A percentile compares a stretch with the other conserved stretches of the same genome.
Conservation (phyloP, 2,888 invertebrate species). For the Leptopilina syphax region DNA sequence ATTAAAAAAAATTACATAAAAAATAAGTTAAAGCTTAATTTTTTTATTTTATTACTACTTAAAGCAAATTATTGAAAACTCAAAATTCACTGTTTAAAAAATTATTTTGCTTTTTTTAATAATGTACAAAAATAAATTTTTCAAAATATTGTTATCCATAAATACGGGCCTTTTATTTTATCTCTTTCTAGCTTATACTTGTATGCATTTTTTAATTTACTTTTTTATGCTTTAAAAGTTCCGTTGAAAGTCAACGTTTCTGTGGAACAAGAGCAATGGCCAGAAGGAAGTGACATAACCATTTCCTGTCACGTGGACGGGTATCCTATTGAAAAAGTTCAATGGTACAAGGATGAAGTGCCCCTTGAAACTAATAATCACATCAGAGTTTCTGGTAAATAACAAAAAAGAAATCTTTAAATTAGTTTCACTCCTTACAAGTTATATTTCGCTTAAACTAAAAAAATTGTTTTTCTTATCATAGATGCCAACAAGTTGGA, state of each 20-base stretch:
- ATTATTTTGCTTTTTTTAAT: too few species aligned
- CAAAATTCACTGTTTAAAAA: too few species aligned
- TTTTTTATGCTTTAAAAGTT: slow-evolving; percentile 75
- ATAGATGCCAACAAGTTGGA: slow-evolving; percentile 84
- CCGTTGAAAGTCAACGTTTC: slow-evolving; percentile 84
- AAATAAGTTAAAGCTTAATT: too few species aligned
- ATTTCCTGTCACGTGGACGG: slow-evolving; percentile 88
- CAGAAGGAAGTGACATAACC: slow-evolving; percentile 83
- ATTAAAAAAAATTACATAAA: too few species aligned
- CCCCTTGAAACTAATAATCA: slow-evolving; percentile 80
- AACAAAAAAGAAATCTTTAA: slow-evolving; percentile 36
- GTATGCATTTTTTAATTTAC: slow-evolving; percentile 38
- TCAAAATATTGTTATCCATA: neutral
- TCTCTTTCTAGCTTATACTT: neutral
- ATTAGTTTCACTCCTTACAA: slow-evolving; percentile 1
- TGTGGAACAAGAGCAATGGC: slow-evolving; percentile 79
- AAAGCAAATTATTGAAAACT: too few species aligned
- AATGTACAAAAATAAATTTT: neutral
- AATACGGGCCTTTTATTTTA: neutral
- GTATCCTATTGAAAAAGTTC: slow-evolving; percentile 85
- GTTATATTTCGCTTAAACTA: neutral
- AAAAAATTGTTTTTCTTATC: slow-evolving; percentile 32
- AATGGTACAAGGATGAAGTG: slow-evolving; percentile 89
- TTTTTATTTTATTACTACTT: too few species aligned
- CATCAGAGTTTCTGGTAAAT: slow-evolving; percentile 82